These are phyloP conservation scores for Scaptomyza hsui DNA, from an alignment of 1,140 invertebrate species.

Conservation along the genomic window DNA sequence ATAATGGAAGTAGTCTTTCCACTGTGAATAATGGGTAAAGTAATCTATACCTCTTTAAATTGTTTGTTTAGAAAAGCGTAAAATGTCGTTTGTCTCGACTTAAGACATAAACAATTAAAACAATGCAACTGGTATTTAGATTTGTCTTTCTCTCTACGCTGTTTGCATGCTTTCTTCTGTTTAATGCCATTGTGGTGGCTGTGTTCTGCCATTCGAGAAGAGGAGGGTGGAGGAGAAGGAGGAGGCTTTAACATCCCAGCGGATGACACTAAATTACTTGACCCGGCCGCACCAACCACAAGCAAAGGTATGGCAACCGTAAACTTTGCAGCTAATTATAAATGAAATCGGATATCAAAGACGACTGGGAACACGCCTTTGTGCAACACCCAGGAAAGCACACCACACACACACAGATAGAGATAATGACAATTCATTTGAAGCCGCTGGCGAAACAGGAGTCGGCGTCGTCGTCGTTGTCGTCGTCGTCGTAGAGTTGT, in stretches of 20 bases:
- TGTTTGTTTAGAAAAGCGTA: too few relatives aligned
- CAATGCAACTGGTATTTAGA: too few relatives aligned
- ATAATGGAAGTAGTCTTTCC: too few relatives aligned
- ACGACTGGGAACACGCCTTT: slow-evolving; percentile 71
- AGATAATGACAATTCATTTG: slow-evolving; percentile 69
- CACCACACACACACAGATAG: slow-evolving; percentile 19
- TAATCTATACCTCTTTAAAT: too few relatives aligned
- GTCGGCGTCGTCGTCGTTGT: not conserved
- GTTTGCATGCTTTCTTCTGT: too few relatives aligned
- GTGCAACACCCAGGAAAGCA: slow-evolving; percentile 33
- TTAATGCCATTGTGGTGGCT: too few relatives aligned
- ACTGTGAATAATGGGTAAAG: too few relatives aligned
- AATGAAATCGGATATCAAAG: slow-evolving; percentile 81
- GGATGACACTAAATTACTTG: slow-evolving; percentile 69
- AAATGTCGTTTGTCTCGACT: too few relatives aligned
- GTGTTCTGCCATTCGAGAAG: too few relatives aligned
- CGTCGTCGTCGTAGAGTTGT: not conserved
- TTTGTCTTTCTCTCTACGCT: too few relatives aligned
- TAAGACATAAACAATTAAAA: too few relatives aligned
- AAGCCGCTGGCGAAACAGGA: slow-evolving; percentile 32
- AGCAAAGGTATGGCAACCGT: slow-evolving; percentile 75
- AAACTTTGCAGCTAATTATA: slow-evolving; percentile 80
- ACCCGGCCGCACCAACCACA: slow-evolving; percentile 67
- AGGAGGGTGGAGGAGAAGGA: not conserved
- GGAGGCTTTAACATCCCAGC: not conserved